Evolutionary conservation across 2,113 vertebrate species (phyloP), one percentile per base, ranked within the genome.

Genomic region (Proteles cristata): DNA sequence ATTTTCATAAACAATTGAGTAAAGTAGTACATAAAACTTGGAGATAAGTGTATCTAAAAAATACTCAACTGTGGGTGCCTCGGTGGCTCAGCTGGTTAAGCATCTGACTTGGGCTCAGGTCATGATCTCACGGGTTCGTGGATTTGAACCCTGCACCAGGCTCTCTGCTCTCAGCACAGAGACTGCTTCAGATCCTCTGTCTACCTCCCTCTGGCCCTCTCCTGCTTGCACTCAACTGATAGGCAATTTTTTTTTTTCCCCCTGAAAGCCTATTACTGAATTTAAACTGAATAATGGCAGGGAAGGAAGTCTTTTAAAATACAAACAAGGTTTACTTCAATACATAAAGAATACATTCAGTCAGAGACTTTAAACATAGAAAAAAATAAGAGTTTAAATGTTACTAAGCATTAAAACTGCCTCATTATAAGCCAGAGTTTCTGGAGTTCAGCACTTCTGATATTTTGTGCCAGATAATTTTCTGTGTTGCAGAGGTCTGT

Each of bases 1-100:
- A 28, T 92, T 94, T 97, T 84, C 71, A 61, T 74, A 87, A 94
- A 93, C 74, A 93, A 84, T 61, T 66, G 66, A 87, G 43, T 96
- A 79, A 94, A 94, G 23, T 86, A 39, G 81, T 73, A 83, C 31
- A 86, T 93, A 94, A 77, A 87, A 92, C 88, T 53, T 55, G 45
- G 73, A 88, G 91, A 91, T 94, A 63, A 8, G 39, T 87, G 5
- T 86, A 93, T 90, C 90, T 94, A 48, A 53, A 85, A 95, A 73
- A 25, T 92, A 76, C 58, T 61, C 58, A 61, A 23, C 58, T 61
- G 58, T 61, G 58, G 58, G 58, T 21, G 31, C 63, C 63, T 65
- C 11, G 63, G 26, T 65, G 63, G 63, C 26, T 65, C 63, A 28
- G 26, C 21, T 31, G 63, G 63, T 65, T 65, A 28, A 65, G 26